phyloP scores from a whole-genome alignment of 2,113 vertebrate genomes.

The Charina bottae region DNA sequence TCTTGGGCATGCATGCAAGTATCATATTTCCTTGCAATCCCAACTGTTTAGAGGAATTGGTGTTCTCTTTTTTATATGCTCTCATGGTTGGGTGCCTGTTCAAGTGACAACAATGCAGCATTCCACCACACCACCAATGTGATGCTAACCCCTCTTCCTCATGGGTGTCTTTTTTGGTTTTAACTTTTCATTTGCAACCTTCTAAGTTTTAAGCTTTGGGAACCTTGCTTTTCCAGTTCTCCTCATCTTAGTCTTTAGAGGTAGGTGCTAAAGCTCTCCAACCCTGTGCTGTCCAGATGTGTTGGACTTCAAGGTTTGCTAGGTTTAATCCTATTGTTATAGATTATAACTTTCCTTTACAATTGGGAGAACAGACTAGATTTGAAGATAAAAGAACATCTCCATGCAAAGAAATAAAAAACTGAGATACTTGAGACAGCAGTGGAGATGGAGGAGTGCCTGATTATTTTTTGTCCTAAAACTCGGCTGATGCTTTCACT shows the following conservation, averaged over 20 bases:
- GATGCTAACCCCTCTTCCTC: neutral
- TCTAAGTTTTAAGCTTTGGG: neutral
- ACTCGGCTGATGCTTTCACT: neutral
- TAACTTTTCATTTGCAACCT: neutral
- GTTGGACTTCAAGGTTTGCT: neutral
- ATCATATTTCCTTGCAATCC: neutral
- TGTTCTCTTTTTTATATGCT: neutral
- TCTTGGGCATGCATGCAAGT: neutral
- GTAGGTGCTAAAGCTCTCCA: neutral
- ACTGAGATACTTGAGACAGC: neutral
- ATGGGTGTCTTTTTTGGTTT: neutral
- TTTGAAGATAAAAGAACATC: constrained; percentile 20
- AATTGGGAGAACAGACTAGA: constrained; percentile 8
- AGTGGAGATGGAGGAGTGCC: constrained; percentile 7
- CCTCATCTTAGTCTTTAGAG: neutral
- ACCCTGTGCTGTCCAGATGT: neutral
- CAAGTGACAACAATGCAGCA: neutral
- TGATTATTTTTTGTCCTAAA: neutral
- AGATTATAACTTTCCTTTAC: neutral
- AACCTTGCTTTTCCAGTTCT: neutral
- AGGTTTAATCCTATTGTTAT: neutral
- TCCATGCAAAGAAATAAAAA: neutral
- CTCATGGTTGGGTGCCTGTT: neutral
- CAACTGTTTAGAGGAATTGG: neutral
- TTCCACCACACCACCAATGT: neutral